These are phyloP conservation scores for Cosmopolites sordidus DNA, from an alignment of 2,888 invertebrate species.

Conservation along the genomic window DNA sequence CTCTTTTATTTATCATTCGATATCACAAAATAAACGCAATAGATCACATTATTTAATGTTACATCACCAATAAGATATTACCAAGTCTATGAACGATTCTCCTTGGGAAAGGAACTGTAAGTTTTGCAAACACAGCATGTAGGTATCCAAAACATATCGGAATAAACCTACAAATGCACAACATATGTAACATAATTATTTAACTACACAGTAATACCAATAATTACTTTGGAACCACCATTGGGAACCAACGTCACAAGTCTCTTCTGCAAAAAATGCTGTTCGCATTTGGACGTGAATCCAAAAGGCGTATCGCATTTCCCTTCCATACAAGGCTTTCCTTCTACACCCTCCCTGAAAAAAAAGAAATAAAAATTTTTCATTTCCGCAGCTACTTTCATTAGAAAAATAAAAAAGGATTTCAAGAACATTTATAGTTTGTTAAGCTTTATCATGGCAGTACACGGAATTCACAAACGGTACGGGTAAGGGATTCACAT, in stretches of 20 bases:
- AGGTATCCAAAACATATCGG: neutral
- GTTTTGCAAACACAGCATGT: neutral
- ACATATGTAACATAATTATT: neutral
- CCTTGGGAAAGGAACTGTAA: neutral
- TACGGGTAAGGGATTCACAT: too few relatives aligned
- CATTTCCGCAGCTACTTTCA: too few relatives aligned
- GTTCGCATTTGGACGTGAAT: conserved; percentile 2
- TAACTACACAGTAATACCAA: neutral
- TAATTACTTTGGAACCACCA: neutral
- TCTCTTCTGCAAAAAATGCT: conserved; percentile 6
- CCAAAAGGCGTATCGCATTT: neutral
- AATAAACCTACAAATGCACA: neutral
- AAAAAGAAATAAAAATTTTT: too few relatives aligned
- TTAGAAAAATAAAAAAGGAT: too few relatives aligned
- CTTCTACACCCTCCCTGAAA: conserved; percentile 3
- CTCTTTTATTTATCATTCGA: too few relatives aligned
- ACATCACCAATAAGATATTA: too few relatives aligned
- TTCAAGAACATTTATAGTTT: too few relatives aligned
- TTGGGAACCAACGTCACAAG: conserved; percentile 1
- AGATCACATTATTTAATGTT: too few relatives aligned
- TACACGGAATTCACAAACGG: too few relatives aligned
- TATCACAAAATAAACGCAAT: too few relatives aligned
- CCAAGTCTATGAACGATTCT: too few relatives aligned
- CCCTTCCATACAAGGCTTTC: conserved; percentile 1
- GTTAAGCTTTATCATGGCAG: too few relatives aligned